Conservation (phyloP, 1,140 invertebrate species). For the Nebria ingens region DNA sequence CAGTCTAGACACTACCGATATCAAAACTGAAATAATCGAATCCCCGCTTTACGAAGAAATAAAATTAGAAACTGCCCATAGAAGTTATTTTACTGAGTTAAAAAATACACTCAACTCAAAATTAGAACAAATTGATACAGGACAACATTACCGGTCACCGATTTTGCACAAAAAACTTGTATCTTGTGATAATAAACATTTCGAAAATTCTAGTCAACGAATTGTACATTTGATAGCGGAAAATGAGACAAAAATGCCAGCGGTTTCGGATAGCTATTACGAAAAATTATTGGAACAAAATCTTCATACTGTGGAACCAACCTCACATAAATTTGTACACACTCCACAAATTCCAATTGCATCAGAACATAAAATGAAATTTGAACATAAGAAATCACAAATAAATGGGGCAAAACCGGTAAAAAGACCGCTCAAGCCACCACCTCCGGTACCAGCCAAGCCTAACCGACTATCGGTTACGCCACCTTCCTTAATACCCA, state of each 20-base stretch:
- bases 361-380: no score
- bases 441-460: conserved; percentile 31
- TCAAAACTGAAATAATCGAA: neutral
- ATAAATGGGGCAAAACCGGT: neutral
- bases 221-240: conserved; percentile 1
- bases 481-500: conserved; percentile 12
- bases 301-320: conserved; percentile 25
- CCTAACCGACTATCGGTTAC: conserved; percentile 14
- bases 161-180: neutral
- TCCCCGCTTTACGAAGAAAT: neutral
- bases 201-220: conserved; percentile 26
- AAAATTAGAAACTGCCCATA: neutral
- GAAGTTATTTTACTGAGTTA: neutral
- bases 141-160: neutral
- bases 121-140: neutral
- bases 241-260: no score
- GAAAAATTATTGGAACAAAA: conserved; percentile 29
- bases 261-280: conserved; percentile 31
- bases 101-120: neutral
- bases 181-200: neutral
- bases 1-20: neutral
- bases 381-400: neutral
- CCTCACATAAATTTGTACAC: neutral
- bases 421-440: conserved; percentile 20
- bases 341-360: no score